phyloP scores from a whole-genome alignment of 2,888 invertebrate species.

The Galeruca laticollis region DNA sequence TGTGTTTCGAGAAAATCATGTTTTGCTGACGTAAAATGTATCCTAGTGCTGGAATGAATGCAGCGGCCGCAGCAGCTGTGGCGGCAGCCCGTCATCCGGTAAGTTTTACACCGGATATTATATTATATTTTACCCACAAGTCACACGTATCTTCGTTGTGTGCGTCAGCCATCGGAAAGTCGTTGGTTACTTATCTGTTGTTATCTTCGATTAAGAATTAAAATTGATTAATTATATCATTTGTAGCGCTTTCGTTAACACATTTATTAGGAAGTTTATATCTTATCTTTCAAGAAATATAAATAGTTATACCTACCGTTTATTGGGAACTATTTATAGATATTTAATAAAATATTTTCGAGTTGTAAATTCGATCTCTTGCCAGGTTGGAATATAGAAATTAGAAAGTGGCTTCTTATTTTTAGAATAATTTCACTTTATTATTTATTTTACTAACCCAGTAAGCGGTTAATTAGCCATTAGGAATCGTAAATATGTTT shows the following conservation, averaged over 20 bases:
- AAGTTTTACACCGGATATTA: constrained; percentile 64
- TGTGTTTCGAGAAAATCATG: constrained; percentile 57
- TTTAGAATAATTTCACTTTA: no score
- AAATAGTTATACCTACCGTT: no score
- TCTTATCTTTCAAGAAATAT: no score
- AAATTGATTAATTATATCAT: not conserved
- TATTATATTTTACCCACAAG: not conserved
- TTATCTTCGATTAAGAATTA: not conserved
- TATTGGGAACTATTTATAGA: no score
- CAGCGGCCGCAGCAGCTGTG: constrained; percentile 86
- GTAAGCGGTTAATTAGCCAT: no score
- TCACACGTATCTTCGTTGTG: not conserved
- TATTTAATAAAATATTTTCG: no score
- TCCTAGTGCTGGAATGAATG: constrained; percentile 89
- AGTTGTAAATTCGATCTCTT: no score
- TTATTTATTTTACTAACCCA: no score
- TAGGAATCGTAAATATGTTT: no score
- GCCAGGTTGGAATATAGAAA: no score
- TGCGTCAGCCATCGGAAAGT: not conserved
- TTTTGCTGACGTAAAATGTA: constrained; percentile 76
- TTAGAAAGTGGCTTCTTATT: no score
- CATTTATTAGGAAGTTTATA: not conserved
- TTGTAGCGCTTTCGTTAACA: not conserved
- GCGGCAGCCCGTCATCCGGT: constrained; percentile 90
- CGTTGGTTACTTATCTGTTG: not conserved